Evolutionary conservation across 2,113 vertebrate genomes (phyloP).

Genomic region (Myrmecobius fasciatus): DNA sequence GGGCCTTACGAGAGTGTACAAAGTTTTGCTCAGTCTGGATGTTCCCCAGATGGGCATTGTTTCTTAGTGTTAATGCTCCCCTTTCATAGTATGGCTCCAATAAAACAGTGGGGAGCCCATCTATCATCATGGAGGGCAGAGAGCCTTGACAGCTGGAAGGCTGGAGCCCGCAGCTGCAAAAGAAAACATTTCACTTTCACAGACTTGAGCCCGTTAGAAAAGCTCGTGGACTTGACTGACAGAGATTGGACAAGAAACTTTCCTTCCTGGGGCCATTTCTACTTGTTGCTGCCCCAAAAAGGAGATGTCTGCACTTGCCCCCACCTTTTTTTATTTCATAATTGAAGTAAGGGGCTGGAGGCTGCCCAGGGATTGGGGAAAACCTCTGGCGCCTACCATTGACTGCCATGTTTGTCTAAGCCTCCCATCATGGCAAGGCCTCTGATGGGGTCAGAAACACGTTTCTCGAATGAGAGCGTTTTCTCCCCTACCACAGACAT

Average conservation of each 20-base stretch:
- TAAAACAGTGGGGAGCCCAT: conserved; percentile 50
- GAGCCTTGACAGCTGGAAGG: conserved; percentile 45
- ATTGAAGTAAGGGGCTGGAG: background rate
- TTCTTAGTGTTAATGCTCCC: background rate
- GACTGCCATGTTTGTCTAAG: conserved; percentile 23
- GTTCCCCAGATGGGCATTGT: conserved; percentile 49
- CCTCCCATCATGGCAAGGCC: conserved; percentile 27
- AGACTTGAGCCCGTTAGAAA: conserved; percentile 48
- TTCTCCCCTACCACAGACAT: background rate
- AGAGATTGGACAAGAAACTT: conserved; percentile 23
- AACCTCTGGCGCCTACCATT: background rate
- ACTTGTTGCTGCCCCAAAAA: conserved; percentile 11
- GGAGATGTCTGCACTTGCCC: background rate
- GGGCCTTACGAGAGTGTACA: conserved; percentile 51
- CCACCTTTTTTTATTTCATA: background rate
- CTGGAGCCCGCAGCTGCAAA: conserved; percentile 40
- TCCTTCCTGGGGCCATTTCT: conserved; percentile 13
- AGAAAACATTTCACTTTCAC: conserved; percentile 61
- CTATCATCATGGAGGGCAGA: conserved; percentile 11
- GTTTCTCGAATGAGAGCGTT: background rate
- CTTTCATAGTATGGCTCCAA: conserved; percentile 67
- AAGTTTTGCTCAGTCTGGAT: background rate
- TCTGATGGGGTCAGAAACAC: conserved; percentile 6
- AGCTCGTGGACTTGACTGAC: conserved; percentile 36
- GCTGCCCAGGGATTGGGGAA: conserved; percentile 24